Percentiles rank a stretch among this genome's conserved stretches.
These are phyloP conservation scores for Spodoptera littoralis DNA, from an alignment of 2,888 invertebrate genomes.

Conservation along the genomic window DNA sequence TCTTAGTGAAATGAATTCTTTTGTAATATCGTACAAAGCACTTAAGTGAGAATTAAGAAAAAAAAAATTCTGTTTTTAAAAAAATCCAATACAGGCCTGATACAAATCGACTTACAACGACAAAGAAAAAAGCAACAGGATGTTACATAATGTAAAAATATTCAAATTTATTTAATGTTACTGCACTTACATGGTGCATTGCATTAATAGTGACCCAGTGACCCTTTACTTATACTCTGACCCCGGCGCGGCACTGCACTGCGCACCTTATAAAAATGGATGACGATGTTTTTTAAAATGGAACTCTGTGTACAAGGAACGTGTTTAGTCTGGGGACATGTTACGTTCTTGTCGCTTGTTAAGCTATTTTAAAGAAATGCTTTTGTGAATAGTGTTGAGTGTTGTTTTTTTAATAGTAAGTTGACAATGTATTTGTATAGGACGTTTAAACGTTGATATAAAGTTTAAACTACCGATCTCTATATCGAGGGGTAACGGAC, in stretches of 20 bases:
- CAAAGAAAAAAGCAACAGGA: no score
- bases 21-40: no score
- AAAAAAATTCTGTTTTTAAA: no score
- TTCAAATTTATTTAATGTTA: slow-evolving; percentile 27
- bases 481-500: no score
- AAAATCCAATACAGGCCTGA: no score
- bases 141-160: slow-evolving; percentile 27
- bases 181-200: slow-evolving; percentile 47
- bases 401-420: no score
- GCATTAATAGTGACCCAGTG: slow-evolving; percentile 50
- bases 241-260: slow-evolving; percentile 30
- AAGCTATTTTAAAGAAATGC: slow-evolving; percentile 11
- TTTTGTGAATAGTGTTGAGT: slow-evolving; percentile 1
- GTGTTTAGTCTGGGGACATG: slow-evolving; percentile 25
- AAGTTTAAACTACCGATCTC: no score
- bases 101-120: no score
- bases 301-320: slow-evolving; percentile 33
- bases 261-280: slow-evolving; percentile 47
- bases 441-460: no score
- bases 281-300: slow-evolving; percentile 44
- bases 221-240: slow-evolving; percentile 33
- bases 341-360: slow-evolving; percentile 22
- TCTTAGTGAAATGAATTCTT: no score
- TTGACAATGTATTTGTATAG: no score
- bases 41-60: no score